Conservation (phyloP, 2,888 invertebrate genomes). For the Craniophora ligustri region DNA sequence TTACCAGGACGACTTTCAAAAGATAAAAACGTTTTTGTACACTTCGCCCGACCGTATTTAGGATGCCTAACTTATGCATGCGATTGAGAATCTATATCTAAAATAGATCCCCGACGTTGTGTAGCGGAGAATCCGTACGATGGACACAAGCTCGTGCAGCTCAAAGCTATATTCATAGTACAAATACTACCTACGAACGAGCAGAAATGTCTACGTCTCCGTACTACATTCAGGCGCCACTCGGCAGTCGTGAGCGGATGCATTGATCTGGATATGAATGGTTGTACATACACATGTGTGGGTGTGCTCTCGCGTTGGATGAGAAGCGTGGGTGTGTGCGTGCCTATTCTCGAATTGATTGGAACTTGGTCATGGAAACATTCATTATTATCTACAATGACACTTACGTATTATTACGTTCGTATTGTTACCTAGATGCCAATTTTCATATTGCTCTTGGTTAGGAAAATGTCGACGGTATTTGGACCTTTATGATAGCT, state of each 20-base stretch:
- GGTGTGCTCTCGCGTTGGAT: slow-evolving; percentile 5
- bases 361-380: slow-evolving; percentile 36
- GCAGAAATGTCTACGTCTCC: slow-evolving; percentile 10
- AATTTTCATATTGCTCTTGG: background rate
- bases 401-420: slow-evolving; percentile 7
- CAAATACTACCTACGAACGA: slow-evolving; percentile 3
- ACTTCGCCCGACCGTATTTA: background rate
- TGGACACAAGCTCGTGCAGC: background rate
- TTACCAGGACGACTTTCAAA: too few relatives aligned
- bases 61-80: slow-evolving; percentile 27
- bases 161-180: slow-evolving; percentile 12
- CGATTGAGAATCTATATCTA: slow-evolving; percentile 13
- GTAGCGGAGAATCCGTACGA: slow-evolving; percentile 9
- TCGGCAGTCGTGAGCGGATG: slow-evolving; percentile 32
- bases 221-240: slow-evolving; percentile 29
- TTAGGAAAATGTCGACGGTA: background rate
- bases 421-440: too few relatives aligned
- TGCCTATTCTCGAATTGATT: slow-evolving; percentile 33
- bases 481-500: too few relatives aligned
- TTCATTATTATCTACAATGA: slow-evolving; percentile 18
- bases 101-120: slow-evolving; percentile 22
- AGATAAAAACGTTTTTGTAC: background rate
- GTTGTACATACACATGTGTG: slow-evolving; percentile 13
- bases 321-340: slow-evolving; percentile 4
- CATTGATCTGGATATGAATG: slow-evolving; percentile 44